phyloP scores from a whole-genome alignment of 2,888 invertebrate genomes.

The Polymixis lichenea region DNA sequence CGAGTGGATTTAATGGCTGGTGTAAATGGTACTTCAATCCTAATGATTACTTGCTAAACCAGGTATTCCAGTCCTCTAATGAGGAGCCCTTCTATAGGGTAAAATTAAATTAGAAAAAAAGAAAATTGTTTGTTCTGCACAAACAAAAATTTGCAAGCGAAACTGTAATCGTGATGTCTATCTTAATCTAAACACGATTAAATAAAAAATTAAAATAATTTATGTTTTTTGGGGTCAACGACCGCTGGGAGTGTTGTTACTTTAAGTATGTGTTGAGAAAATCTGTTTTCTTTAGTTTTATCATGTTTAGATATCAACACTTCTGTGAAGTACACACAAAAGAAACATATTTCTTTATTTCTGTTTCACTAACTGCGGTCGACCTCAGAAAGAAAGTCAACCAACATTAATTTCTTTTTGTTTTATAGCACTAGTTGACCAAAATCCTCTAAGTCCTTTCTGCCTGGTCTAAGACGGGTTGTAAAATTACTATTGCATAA shows the following conservation, averaged over 20 bases:
- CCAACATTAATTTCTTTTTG: too few relatives aligned
- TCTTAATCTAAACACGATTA: too few relatives aligned
- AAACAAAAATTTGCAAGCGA: too few relatives aligned
- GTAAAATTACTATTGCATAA: conserved; percentile 1
- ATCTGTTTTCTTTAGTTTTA: neutral
- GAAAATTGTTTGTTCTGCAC: too few relatives aligned
- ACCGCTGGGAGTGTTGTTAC: neutral
- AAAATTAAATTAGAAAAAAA: too few relatives aligned
- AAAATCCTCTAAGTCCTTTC: neutral
- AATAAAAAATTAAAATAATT: too few relatives aligned
- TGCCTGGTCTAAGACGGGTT: neutral
- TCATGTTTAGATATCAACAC: neutral
- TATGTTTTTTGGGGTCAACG: neutral
- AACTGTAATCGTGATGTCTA: too few relatives aligned
- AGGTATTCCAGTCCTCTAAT: neutral
- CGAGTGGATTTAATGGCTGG: neutral
- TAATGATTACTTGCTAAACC: neutral
- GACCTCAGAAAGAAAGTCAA: too few relatives aligned
- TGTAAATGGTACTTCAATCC: neutral
- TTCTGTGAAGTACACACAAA: too few relatives aligned
- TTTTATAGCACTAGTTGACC: neutral
- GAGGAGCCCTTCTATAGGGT: neutral
- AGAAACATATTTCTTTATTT: too few relatives aligned
- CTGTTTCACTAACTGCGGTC: too few relatives aligned
- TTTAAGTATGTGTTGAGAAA: neutral